phyloP scores from a whole-genome alignment of 2,797 vertebrate genomes.

The Calcarius lapponicus region DNA sequence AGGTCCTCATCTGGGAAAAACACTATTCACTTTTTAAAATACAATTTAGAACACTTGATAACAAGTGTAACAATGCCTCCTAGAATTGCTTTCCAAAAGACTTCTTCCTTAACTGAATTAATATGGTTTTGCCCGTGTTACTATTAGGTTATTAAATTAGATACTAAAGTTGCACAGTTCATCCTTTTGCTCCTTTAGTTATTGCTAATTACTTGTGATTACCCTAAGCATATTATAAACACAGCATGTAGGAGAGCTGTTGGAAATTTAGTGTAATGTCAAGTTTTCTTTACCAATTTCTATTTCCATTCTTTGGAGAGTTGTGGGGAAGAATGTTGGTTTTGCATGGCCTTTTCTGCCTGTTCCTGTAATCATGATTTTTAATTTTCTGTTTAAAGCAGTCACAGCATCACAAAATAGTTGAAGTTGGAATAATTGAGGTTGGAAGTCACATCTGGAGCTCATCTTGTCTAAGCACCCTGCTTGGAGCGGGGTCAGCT shows the following conservation, averaged over 20 bases:
- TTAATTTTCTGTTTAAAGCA: constrained; percentile 17
- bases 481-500: background rate
- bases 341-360: background rate
- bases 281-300: background rate
- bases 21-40: background rate
- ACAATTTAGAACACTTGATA: background rate
- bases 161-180: background rate
- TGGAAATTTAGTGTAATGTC: background rate
- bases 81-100: constrained; percentile 16
- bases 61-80: background rate
- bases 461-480: background rate
- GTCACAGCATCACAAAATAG: background rate
- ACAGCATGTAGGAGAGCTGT: background rate
- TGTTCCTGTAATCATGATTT: background rate
- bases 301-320: background rate
- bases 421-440: background rate
- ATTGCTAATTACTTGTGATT: background rate
- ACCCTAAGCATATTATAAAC: background rate
- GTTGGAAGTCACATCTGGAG: background rate
- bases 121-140: background rate
- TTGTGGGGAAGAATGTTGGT: background rate
- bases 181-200: background rate
- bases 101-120: background rate
- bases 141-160: background rate
- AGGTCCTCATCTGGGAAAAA: background rate